Conservation (phyloP, 2,113 vertebrate genomes). For the Pholis gunnellus region DNA sequence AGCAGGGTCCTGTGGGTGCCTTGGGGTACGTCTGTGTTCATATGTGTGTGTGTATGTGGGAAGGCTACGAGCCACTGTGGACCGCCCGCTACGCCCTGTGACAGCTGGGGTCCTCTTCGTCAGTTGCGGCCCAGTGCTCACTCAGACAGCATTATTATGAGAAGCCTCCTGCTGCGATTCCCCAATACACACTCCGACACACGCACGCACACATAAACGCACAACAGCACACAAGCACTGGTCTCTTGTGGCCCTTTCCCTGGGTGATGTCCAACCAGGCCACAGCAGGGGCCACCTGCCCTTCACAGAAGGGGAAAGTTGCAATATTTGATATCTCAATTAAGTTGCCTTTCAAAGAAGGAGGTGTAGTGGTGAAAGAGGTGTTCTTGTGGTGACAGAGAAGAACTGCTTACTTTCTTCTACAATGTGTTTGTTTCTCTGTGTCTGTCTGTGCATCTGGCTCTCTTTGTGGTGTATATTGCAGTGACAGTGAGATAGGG, state of each 20-base stretch:
- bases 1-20: slow-evolving; percentile 61
- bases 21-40: slow-evolving; percentile 52
- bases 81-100: slow-evolving; percentile 68
- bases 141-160: slow-evolving; percentile 80
- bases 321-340: slow-evolving; percentile 75
- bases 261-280: slow-evolving; percentile 70
- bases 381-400: slow-evolving; percentile 24
- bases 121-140: slow-evolving; percentile 80
- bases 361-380: slow-evolving; percentile 9
- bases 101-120: slow-evolving; percentile 77
- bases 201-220: slow-evolving; percentile 11
- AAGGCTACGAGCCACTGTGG: slow-evolving; percentile 56
- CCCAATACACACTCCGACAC: slow-evolving; percentile 41
- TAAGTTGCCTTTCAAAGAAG: slow-evolving; percentile 40
- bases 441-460: slow-evolving; percentile 23
- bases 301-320: slow-evolving; percentile 66
- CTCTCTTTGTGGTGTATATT: slow-evolving; percentile 39
- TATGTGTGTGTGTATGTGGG: slow-evolving; percentile 46
- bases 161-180: slow-evolving; percentile 70
- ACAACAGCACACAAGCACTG: slow-evolving; percentile 34
- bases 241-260: slow-evolving; percentile 68
- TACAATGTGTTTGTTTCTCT: slow-evolving; percentile 20
- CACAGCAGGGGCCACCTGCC: slow-evolving; percentile 72
- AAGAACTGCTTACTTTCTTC: slow-evolving; percentile 16
- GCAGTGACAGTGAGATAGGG: slow-evolving; percentile 35